phyloP scores from a whole-genome alignment of 2,113 vertebrate species.

The Brachirus orientalis region DNA sequence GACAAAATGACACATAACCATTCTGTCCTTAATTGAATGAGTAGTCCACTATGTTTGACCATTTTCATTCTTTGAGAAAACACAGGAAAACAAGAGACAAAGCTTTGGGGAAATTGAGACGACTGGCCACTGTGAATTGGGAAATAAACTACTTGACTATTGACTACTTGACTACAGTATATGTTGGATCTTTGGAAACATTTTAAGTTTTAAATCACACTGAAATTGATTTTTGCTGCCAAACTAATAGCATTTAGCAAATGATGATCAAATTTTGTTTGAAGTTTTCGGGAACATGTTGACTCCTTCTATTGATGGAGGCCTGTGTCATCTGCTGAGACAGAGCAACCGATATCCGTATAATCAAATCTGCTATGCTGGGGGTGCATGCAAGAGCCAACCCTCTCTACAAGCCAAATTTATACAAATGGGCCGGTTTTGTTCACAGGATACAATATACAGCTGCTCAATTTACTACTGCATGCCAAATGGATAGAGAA shows the following conservation, averaged over 20 bases:
- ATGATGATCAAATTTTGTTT: conserved; percentile 42
- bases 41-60: neutral
- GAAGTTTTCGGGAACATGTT: conserved; percentile 49
- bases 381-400: conserved; percentile 61
- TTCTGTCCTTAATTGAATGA: neutral
- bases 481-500: conserved; percentile 31
- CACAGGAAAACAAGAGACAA: too few relatives aligned
- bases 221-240: neutral
- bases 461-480: conserved; percentile 68
- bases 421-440: conserved; percentile 75
- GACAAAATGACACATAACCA: neutral
- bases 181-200: neutral
- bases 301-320: conserved; percentile 60
- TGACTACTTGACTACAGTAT: neutral
- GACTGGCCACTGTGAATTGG: too few relatives aligned
- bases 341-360: conserved; percentile 75
- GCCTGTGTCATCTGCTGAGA: conserved; percentile 65
- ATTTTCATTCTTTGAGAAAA: too few relatives aligned
- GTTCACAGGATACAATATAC: conserved; percentile 68
- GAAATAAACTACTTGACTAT: neutral
- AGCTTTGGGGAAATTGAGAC: too few relatives aligned
- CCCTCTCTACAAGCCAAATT: conserved; percentile 69
- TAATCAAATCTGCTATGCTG: conserved; percentile 73
- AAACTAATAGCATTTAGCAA: neutral
- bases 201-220: too few relatives aligned